A percentile compares a stretch with the other conserved stretches of the same genome.
These are phyloP conservation scores for Ormyrus pomaceus DNA, from an alignment of 2,888 invertebrate species.

Conservation along the genomic window DNA sequence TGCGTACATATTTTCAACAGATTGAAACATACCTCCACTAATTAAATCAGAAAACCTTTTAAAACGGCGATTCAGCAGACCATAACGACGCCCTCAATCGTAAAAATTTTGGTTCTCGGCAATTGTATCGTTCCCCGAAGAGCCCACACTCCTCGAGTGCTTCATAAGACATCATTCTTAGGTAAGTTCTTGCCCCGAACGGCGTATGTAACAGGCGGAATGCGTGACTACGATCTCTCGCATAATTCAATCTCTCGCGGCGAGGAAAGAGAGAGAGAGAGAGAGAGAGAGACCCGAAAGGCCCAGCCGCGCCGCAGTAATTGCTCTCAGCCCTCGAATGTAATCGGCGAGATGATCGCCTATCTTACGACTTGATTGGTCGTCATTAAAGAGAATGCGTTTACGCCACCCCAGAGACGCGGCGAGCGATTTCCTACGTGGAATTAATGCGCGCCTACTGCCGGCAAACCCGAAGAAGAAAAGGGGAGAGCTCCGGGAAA, in stretches of 20 bases:
- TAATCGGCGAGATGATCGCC: conserved; percentile 73
- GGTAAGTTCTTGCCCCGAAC: no score
- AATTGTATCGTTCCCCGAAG: no score
- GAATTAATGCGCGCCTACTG: conserved; percentile 35
- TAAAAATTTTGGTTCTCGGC: no score
- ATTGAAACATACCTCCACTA: no score
- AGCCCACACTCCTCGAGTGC: no score
- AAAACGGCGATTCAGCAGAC: no score
- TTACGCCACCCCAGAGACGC: conserved; percentile 70
- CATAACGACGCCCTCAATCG: no score
- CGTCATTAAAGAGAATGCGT: conserved; percentile 74
- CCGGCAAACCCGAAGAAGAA: conserved; percentile 1
- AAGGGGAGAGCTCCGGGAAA: background rate
- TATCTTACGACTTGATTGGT: conserved; percentile 73
- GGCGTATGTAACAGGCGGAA: background rate
- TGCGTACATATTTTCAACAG: no score
- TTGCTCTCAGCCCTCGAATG: conserved; percentile 57
- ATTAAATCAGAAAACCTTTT: no score
- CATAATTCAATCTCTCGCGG: conserved; percentile 44
- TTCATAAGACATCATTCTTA: no score
- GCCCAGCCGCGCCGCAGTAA: conserved; percentile 23
- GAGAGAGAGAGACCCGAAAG: conserved; percentile 24
- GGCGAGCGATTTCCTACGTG: conserved; percentile 31
- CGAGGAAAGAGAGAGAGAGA: background rate
- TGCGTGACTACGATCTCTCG: background rate